Base-by-base conservation (phyloP, 2,797 vertebrate genomes). In the Carduelis carduelis region DNA sequence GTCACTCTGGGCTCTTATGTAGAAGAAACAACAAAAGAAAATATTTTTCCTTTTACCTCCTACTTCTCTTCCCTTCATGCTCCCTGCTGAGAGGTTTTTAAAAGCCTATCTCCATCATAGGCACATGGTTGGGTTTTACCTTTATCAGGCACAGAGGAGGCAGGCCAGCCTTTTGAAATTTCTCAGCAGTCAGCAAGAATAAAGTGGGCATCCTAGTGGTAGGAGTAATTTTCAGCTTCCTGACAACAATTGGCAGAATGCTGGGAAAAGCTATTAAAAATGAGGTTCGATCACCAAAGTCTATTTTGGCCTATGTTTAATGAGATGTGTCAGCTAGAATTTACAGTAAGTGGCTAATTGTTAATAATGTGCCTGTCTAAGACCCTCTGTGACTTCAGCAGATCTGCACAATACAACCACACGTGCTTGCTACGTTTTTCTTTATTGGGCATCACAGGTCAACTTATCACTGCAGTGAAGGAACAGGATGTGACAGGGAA, bases 271-370 rank as follows among this genome's bases (percentile, higher is more conserved):
- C 96, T 96, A 95, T 97, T 96, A 96, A 96, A 96, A 97, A 95
- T 94, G 93, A 97, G 74, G 90, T 97, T 97, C 19, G 74, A 93
- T 96, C 95, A 94, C 95, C 74, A 68, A 95, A 90, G 80, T 94
- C 96, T 95, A 87, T 97, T 97, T 92, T 95, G 96, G 94, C 96
- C 81, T 91, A 83, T 91, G 95, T 90, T 95, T 97, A 97, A 97
- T 97, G 94, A 97, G 96, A 94, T 89, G 80, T 96, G 95, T 96
- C 95, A 94, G 87, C 95, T 89, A 95, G 84, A 97, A 96, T 95
- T 96, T 97, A 97, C 96, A 96, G 89, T 97, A 97, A 97, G 91
- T 96, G 96, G 94, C 93, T 97, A 97, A 97, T 97, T 96, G 96
- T 96, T 97, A 97, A 97, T 96, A 96, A 96, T 93, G 95, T 91